Evolutionary conservation across 1,140 invertebrate genomes (phyloP).

Genomic region (Sycophila sp.): DNA sequence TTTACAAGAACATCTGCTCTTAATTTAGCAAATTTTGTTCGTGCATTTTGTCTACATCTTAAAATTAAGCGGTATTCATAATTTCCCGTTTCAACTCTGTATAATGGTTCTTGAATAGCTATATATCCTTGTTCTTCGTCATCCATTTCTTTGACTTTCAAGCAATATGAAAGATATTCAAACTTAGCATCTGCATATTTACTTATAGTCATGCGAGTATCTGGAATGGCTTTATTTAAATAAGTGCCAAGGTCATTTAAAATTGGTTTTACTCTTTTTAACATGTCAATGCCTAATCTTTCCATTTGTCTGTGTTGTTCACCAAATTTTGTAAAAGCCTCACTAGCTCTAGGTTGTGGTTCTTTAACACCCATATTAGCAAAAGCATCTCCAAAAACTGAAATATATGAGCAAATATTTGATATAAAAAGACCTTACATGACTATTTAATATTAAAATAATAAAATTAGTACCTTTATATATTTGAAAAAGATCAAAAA

Average conservation of each 20-base stretch:
- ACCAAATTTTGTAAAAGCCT: slow-evolving; percentile 95
- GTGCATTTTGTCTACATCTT: slow-evolving; percentile 93
- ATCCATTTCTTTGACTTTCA: slow-evolving; percentile 98
- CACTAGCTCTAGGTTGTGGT: slow-evolving; percentile 92
- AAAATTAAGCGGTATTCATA: slow-evolving; percentile 97
- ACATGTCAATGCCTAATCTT: slow-evolving; percentile 88
- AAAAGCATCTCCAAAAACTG: slow-evolving; percentile 94
- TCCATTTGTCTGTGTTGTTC: slow-evolving; percentile 94
- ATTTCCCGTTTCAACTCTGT: slow-evolving; percentile 97
- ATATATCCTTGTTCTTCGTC: slow-evolving; percentile 97
- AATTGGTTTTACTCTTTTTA: slow-evolving; percentile 93
- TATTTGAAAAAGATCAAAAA: slow-evolving; percentile 77
- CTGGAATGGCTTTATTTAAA: slow-evolving; percentile 96
- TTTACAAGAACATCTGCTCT: slow-evolving; percentile 96
- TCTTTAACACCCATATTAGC: slow-evolving; percentile 93
- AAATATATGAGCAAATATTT: no score
- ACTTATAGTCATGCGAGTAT: slow-evolving; percentile 95
- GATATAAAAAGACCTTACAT: slow-evolving; percentile 55
- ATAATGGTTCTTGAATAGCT: slow-evolving; percentile 94
- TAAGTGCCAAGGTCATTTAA: slow-evolving; percentile 95
- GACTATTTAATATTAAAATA: slow-evolving; percentile 30
- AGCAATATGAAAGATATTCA: slow-evolving; percentile 97
- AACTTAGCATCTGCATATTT: slow-evolving; percentile 99
- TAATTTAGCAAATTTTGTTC: slow-evolving; percentile 89
- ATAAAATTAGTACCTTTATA: slow-evolving; percentile 72